Evolutionary conservation across 2,888 invertebrate species (phyloP).

Genomic region (Agrotis exclamationis): DNA sequence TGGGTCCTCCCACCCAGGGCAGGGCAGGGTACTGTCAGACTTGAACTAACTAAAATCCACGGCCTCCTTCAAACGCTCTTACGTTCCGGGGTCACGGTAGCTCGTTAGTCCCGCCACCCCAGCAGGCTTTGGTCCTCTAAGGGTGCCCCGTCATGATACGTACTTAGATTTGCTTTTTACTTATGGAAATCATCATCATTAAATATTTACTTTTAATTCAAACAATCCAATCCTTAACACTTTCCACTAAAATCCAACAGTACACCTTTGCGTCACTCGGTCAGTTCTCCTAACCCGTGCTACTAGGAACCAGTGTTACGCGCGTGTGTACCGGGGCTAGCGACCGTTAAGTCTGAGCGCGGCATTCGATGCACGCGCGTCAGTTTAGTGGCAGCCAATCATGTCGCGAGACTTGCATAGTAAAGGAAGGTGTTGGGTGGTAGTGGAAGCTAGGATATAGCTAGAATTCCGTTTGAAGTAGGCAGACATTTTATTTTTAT

Average conservation of each 20-base stretch:
- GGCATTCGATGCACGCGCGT: slow-evolving; percentile 80
- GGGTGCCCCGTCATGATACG: too few species aligned
- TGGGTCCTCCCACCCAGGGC: too few species aligned
- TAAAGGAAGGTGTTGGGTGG: slow-evolving; percentile 64
- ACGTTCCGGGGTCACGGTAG: too few species aligned
- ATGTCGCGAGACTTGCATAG: slow-evolving; percentile 75
- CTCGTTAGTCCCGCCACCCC: too few species aligned
- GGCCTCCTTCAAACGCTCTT: too few species aligned
- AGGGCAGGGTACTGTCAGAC: too few species aligned
- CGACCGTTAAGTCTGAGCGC: slow-evolving; percentile 67
- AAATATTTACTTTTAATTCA: not conserved
- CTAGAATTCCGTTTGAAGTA: too few species aligned
- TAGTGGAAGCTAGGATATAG: slow-evolving; percentile 45
- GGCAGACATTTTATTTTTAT: too few species aligned
- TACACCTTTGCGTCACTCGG: slow-evolving; percentile 32
- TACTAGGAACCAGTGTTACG: slow-evolving; percentile 53
- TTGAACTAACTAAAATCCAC: too few species aligned
- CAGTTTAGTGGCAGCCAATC: slow-evolving; percentile 85
- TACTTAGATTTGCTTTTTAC: not conserved
- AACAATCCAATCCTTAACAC: slow-evolving; percentile 14
- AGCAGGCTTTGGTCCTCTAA: too few species aligned
- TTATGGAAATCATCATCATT: not conserved
- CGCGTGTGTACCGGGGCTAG: slow-evolving; percentile 64
- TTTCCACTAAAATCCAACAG: slow-evolving; percentile 26
- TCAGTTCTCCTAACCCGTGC: slow-evolving; percentile 21